Percentiles rank a stretch among this genome's conserved stretches.
Conservation (phyloP, 2,113 vertebrate species). For the Channa maculata region DNA sequence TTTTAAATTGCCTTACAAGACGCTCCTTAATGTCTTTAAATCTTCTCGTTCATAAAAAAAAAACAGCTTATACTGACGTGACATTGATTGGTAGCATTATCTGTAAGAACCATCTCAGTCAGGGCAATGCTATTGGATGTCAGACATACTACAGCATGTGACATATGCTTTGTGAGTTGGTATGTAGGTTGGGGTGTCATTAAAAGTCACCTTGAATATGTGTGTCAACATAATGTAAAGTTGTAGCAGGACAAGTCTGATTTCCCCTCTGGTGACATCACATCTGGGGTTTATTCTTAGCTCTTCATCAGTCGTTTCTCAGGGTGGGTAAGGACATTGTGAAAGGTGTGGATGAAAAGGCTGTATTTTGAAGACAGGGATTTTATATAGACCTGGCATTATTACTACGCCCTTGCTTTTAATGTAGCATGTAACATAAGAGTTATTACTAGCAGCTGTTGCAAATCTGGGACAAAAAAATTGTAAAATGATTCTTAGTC, state of each 20-base stretch:
- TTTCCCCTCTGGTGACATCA: slow-evolving; percentile 66
- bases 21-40: slow-evolving; percentile 20
- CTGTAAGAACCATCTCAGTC: slow-evolving; percentile 13
- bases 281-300: slow-evolving; percentile 75
- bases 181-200: slow-evolving; percentile 58
- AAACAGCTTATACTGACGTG: not conserved
- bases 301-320: slow-evolving; percentile 61
- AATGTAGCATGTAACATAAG: not conserved
- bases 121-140: slow-evolving; percentile 13
- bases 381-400: not conserved
- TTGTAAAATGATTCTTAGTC: not conserved
- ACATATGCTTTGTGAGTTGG: slow-evolving; percentile 20
- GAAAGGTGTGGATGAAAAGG: slow-evolving; percentile 40
- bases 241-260: slow-evolving; percentile 64
- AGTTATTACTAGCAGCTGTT: slow-evolving; percentile 18
- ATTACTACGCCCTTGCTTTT: not conserved
- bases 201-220: slow-evolving; percentile 81
- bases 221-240: slow-evolving; percentile 77
- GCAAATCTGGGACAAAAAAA: slow-evolving; percentile 22
- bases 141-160: slow-evolving; percentile 6
- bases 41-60: not conserved
- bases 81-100: slow-evolving; percentile 39
- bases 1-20: not conserved
- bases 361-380: slow-evolving; percentile 4
- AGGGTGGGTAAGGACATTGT: slow-evolving; percentile 37